Evolutionary conservation across 2,888 invertebrate genomes (phyloP), one percentile per base, ranked within the genome.

Genomic region (Sicus ferrugineus): DNA sequence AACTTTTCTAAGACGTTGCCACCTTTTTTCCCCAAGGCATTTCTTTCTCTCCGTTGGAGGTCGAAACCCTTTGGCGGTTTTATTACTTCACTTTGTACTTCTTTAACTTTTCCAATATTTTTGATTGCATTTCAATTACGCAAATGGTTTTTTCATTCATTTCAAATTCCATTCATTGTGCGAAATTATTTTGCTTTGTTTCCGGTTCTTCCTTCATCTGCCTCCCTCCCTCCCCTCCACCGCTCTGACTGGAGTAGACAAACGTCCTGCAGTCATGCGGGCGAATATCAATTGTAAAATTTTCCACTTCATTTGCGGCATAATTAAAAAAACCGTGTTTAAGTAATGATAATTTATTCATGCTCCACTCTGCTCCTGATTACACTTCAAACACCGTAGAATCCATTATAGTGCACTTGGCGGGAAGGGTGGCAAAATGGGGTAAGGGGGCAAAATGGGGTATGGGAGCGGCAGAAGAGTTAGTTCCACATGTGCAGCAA

Each of bases 61-160:
- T 38, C 38, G 38, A 9, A 14, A 9, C 14, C 14, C 38, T 38
- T 38, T 14, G 7, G 7, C 38, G 14, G 7, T 38, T 38, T 38
- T 38, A 9, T 14, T 38, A 38, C 14, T 38, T 14, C 38, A 46
- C 3, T 54, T 54, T 28, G 38, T 42, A 34, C 2, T 48, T 38
- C 28, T 11, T 6, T 23, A 26, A 11, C 26, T 26, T 14, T 54
- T 54, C 3, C 26, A 54, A 7, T 31, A 75, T 76, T 81, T 81
- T 79, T 82, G 81, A 81, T 82, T 81, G 78, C 81, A 81, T 80
- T 81, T 81, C 80, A 79, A 81, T 82, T 80, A 81, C 74, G 75
- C 74, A 76, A 80, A 78, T 78, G 79, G 77, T 78, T 80, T 72
- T 48, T 54, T 52, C 58, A 42, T 65, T 61, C 71, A 67, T 69